Evolutionary conservation across 2,113 vertebrate species (phyloP).

Genomic region (Oxyura jamaicensis): DNA sequence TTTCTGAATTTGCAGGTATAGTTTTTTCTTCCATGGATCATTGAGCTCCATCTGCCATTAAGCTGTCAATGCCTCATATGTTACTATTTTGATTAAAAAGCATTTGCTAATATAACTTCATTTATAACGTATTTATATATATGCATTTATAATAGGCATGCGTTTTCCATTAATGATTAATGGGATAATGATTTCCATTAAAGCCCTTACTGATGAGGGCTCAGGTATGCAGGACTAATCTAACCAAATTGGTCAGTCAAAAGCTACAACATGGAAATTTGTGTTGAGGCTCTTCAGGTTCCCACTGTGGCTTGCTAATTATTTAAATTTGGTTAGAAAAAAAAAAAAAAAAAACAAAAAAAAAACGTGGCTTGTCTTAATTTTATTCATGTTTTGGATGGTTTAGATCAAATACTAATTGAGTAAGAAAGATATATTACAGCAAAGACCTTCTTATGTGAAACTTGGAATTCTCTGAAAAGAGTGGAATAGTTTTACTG

Average conservation of each 20-base stretch:
- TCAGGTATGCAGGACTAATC: not conserved
- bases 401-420: not conserved
- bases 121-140: not conserved
- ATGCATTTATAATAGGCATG: not conserved
- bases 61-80: not conserved
- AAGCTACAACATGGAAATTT: not conserved
- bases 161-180: not conserved
- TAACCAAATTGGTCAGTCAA: not conserved
- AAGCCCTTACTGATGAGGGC: not conserved
- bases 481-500: not conserved
- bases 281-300: not conserved
- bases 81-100: not conserved
- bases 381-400: not conserved
- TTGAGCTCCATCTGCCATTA: not conserved
- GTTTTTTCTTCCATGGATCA: not conserved
- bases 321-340: not conserved
- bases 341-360: not conserved
- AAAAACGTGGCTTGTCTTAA: not conserved
- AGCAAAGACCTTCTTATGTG: not conserved
- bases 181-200: too few species aligned
- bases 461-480: not conserved
- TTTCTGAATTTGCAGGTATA: not conserved
- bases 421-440: not conserved
- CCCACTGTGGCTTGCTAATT: not conserved
- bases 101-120: not conserved